A percentile compares a stretch with the other conserved stretches of the same genome.
Evolutionary conservation across 2,113 vertebrate genomes (phyloP).

Genomic region (Todiramphus saurophagus): DNA sequence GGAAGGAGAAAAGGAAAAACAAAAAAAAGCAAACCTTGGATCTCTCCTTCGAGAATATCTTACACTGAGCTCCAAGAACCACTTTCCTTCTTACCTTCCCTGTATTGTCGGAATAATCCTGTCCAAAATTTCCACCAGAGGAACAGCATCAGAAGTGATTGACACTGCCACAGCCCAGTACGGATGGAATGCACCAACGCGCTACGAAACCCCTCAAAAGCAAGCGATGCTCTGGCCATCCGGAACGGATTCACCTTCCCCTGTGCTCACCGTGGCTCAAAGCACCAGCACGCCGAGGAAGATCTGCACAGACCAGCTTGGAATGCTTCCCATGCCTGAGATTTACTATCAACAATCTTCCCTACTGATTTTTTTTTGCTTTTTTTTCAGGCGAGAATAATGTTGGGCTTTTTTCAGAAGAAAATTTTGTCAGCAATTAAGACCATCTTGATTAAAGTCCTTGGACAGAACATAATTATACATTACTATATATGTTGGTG

Average conservation of each 20-base stretch:
- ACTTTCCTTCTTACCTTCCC: background rate
- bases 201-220: background rate
- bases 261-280: background rate
- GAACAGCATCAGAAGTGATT: background rate
- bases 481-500: background rate
- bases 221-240: background rate
- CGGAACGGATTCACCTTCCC: background rate
- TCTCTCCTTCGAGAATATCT: background rate
- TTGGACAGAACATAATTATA: background rate
- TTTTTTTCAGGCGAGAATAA: background rate
- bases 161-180: background rate
- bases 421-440: background rate
- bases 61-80: background rate
- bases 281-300: background rate
- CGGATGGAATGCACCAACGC: background rate
- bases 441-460: background rate
- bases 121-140: background rate
- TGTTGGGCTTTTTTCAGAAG: background rate
- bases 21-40: background rate
- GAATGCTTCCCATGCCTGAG: background rate
- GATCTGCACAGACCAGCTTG: background rate
- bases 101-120: background rate
- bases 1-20: background rate
- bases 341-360: background rate
- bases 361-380: background rate